Conservation (phyloP, 2,113 vertebrate species). For the Calyptommatus sinebrachiatus region DNA sequence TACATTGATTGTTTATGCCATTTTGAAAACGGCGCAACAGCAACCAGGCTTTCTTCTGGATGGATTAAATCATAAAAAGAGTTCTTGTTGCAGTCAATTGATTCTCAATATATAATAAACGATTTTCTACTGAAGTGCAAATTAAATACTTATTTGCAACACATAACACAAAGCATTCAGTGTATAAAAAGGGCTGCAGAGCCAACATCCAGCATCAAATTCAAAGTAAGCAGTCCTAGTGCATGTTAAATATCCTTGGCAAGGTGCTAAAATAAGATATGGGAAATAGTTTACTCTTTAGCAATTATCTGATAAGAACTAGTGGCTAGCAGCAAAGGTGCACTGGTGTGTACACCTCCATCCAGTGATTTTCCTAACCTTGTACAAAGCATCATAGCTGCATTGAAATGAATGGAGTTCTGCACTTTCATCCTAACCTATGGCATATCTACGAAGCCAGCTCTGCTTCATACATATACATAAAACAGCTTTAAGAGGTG, state of each 20-base stretch:
- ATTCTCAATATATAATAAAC: conserved; percentile 53
- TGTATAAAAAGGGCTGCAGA: conserved; percentile 7
- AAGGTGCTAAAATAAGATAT: conserved; percentile 53
- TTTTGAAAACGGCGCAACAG: conserved; percentile 32
- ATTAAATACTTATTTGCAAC: conserved; percentile 59
- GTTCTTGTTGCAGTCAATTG: conserved; percentile 48
- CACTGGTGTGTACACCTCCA: conserved; percentile 19
- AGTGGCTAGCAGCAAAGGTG: conserved; percentile 20
- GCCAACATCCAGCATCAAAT: conserved; percentile 22
- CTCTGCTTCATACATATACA: conserved; percentile 27
- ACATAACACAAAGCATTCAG: conserved; percentile 39
- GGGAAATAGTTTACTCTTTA: conserved; percentile 49
- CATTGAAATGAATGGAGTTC: conserved; percentile 9
- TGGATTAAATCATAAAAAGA: conserved; percentile 52
- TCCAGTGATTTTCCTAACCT: conserved; percentile 11
- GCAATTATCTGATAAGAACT: conserved; percentile 63
- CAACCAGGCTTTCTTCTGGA: conserved; percentile 44
- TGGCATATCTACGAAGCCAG: conserved; percentile 8
- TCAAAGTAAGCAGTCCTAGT: conserved; percentile 44
- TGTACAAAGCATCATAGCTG: conserved; percentile 31
- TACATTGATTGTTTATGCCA: conserved; percentile 39
- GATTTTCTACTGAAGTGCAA: conserved; percentile 55
- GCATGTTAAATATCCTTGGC: conserved; percentile 49
- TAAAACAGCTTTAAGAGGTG: conserved; percentile 24
- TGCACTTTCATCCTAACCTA: conserved; percentile 18